Evolutionary conservation across 2,797 vertebrate genomes (phyloP), one percentile per base, ranked within the genome.

Genomic region (Rachycentron canadum): DNA sequence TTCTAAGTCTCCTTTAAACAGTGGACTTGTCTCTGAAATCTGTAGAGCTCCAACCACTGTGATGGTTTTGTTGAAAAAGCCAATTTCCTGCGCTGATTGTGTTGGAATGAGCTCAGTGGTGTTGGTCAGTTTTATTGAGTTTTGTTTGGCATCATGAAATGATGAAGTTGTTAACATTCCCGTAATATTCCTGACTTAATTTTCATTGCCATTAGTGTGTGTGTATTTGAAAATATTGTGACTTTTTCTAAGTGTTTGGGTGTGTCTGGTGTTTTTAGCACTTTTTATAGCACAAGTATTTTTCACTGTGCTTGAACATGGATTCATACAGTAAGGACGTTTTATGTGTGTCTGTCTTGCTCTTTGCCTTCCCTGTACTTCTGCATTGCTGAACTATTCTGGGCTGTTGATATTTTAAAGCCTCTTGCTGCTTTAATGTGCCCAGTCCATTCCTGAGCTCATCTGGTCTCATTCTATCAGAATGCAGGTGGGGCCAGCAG

Each of bases 381-480:
- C 19, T 50, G 30, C 67, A 65, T 32, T 36, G 38, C 32, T 47
- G 23, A 49, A 63, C 65, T 63, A 23, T 47, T 70, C 64, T 16
- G 71, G 38, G 25, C 52, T 64, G 32, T 9, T 63, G 60, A 11
- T 58, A 26, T 76, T 74, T 78, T 55, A 66, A 70, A 84, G 63
- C 30, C 64, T n/a, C 41, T 68, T 17, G 50, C 69, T 82, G 73
- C 83, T 81, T 76, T 81, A 78, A 63, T 77, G 64, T 70, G 41
- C 32, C 23, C 71, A 56, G 61, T 62, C 55, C 56, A 45, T 70
- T 68, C 61, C 72, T 25, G 62, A 72, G 67, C 53, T 88, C 83
- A 82, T 86, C 73, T 87, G 82, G 78, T 81, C 87, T 84, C 83
- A 73, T 89, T 89, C 82, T 82, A 74, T 89, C 83, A 90, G 79